These are phyloP conservation scores for Macrotus californicus DNA, from an alignment of 2,113 vertebrate genomes.

Conservation along the genomic window DNA sequence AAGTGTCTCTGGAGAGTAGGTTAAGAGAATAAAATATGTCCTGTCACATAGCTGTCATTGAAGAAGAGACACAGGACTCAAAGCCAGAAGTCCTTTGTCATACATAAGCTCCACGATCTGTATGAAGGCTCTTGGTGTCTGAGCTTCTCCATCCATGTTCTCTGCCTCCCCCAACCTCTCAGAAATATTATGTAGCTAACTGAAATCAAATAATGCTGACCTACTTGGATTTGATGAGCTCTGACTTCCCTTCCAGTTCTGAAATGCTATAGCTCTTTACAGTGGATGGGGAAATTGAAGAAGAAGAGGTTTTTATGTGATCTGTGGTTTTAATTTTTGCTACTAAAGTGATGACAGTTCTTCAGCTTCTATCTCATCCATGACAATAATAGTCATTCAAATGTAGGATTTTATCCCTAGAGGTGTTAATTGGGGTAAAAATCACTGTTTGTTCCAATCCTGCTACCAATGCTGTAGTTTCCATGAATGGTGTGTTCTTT, in stretches of 20 bases:
- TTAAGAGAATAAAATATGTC: background rate
- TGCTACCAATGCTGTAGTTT: background rate
- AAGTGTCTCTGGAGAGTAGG: background rate
- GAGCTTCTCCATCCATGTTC: background rate
- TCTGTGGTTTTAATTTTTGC: background rate
- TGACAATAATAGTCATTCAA: background rate
- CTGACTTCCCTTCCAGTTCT: background rate
- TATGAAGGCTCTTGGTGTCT: background rate
- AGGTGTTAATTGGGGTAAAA: background rate
- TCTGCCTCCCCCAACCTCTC: background rate
- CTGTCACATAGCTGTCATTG: background rate
- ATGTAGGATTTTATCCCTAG: background rate
- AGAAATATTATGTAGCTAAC: background rate
- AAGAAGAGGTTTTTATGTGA: background rate
- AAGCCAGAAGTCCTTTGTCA: background rate
- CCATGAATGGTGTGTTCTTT: background rate
- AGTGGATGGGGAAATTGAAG: background rate
- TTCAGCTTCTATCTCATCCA: background rate
- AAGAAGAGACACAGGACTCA: background rate
- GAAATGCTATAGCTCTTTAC: constrained; percentile 20
- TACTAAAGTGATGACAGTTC: background rate
- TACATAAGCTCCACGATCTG: background rate
- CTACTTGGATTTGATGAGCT: background rate
- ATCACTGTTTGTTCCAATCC: background rate
- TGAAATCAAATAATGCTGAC: background rate